Evolutionary conservation across 2,797 vertebrate genomes (phyloP).

Genomic region (Choloepus didactylus): DNA sequence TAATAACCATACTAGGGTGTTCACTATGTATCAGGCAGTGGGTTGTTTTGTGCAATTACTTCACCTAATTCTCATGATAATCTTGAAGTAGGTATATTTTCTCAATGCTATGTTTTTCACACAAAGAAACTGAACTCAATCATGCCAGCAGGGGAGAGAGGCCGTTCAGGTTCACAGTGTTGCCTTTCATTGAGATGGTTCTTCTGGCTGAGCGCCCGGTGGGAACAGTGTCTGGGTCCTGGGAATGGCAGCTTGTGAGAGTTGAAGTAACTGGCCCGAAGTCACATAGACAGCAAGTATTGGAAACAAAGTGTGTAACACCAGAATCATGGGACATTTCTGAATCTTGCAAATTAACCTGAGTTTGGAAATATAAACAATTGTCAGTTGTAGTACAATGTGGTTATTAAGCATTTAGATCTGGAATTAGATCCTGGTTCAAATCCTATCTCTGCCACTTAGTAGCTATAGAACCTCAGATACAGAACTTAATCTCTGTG

Average conservation of each 20-base stretch:
- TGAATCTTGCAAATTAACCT: slow-evolving; percentile 35
- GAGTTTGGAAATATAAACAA: slow-evolving; percentile 27
- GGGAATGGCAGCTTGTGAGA: slow-evolving; percentile 12
- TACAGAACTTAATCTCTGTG: not conserved
- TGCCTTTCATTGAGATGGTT: not conserved
- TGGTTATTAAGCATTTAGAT: slow-evolving; percentile 6
- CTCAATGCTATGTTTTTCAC: slow-evolving; percentile 15
- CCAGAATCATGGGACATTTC: not conserved
- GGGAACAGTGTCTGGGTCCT: not conserved
- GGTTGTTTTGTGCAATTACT: not conserved
- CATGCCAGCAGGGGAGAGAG: not conserved
- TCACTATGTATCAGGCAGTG: not conserved
- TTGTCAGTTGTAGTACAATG: not conserved
- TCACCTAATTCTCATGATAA: not conserved
- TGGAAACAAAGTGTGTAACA: not conserved
- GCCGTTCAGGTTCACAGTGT: not conserved
- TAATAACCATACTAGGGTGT: not conserved
- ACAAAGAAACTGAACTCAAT: not conserved
- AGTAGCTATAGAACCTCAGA: not conserved
- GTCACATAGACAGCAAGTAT: not conserved
- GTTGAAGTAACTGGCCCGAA: not conserved
- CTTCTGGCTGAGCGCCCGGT: accelerated
- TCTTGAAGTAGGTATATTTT: not conserved
- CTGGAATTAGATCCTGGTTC: not conserved
- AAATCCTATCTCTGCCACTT: slow-evolving; percentile 22